These are phyloP conservation scores for Hypselothyrea guttata DNA, from an alignment of 2,888 invertebrate species.

Conservation along the genomic window DNA sequence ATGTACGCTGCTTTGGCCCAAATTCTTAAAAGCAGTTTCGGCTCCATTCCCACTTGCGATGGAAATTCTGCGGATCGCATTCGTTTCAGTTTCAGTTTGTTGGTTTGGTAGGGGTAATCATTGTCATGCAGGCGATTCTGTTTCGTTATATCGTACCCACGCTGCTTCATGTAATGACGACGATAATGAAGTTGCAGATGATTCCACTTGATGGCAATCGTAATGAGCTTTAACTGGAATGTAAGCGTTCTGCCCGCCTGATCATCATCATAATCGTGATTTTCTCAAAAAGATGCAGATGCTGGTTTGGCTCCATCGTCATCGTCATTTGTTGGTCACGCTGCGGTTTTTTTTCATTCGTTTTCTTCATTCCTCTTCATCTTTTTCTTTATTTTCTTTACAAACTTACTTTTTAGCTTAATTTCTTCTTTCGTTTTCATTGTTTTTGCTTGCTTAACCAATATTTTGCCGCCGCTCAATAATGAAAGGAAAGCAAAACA, in stretches of 20 bases:
- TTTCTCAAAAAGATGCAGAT: constrained; percentile 59
- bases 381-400: constrained; percentile 24
- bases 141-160: constrained; percentile 72
- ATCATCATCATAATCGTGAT: constrained; percentile 69
- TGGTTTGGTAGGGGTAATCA: constrained; percentile 51
- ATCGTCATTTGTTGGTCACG: constrained; percentile 72
- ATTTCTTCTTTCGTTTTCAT: constrained; percentile 70
- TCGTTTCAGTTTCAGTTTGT: constrained; percentile 38
- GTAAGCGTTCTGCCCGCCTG: constrained; percentile 60
- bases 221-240: constrained; percentile 64
- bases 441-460: constrained; percentile 74
- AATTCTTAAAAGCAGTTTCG: constrained; percentile 54
- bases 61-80: constrained; percentile 37
- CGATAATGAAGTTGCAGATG: constrained; percentile 26
- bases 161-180: constrained; percentile 24
- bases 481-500: constrained; percentile 76
- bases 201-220: constrained; percentile 62
- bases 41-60: constrained; percentile 30
- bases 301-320: constrained; percentile 51
- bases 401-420: constrained; percentile 49
- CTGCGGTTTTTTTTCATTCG: constrained; percentile 53
- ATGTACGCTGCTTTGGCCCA: constrained; percentile 70
- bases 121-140: constrained; percentile 75
- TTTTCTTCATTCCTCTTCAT: constrained; percentile 28
- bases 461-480: constrained; percentile 76